Evolutionary conservation across 1,140 invertebrate genomes (phyloP).

Genomic region (Maniola jurtina): DNA sequence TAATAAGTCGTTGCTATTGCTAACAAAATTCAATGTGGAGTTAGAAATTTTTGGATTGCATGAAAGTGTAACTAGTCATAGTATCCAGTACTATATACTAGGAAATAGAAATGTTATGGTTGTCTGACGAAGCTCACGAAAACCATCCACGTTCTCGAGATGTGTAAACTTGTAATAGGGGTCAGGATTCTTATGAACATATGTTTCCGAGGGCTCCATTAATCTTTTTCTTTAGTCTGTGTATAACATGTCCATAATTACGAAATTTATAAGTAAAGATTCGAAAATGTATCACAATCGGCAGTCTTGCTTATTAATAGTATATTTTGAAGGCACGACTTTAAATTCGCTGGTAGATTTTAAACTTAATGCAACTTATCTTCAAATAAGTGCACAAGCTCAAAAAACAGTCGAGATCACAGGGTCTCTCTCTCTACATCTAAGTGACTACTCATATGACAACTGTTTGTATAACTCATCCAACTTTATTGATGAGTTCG

Average conservation of each 20-base stretch:
- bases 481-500: conserved; percentile 85
- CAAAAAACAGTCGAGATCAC: conserved; percentile 44
- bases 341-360: conserved; percentile 13
- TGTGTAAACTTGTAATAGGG: too few species aligned
- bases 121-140: too few species aligned
- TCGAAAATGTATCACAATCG: conserved; percentile 31
- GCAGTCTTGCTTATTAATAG: conserved; percentile 36
- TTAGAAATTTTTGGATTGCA: too few species aligned
- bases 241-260: not conserved
- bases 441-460: conserved; percentile 34
- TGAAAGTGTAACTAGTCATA: too few species aligned
- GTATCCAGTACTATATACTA: too few species aligned
- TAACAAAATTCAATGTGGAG: too few species aligned
- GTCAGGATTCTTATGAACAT: not conserved
- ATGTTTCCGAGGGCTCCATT: not conserved
- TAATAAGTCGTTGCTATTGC: too few species aligned
- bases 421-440: conserved; percentile 35
- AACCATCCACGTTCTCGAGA: too few species aligned
- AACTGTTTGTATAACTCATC: conserved; percentile 38
- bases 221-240: too few species aligned
- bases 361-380: conserved; percentile 57
- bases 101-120: too few species aligned
- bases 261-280: conserved; percentile 8
- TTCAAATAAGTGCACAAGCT: conserved; percentile 55
- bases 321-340: too few species aligned